Evolutionary conservation across 2,797 vertebrate species (phyloP), one percentile per base, ranked within the genome.

Genomic region (Sebastes wilsoni): DNA sequence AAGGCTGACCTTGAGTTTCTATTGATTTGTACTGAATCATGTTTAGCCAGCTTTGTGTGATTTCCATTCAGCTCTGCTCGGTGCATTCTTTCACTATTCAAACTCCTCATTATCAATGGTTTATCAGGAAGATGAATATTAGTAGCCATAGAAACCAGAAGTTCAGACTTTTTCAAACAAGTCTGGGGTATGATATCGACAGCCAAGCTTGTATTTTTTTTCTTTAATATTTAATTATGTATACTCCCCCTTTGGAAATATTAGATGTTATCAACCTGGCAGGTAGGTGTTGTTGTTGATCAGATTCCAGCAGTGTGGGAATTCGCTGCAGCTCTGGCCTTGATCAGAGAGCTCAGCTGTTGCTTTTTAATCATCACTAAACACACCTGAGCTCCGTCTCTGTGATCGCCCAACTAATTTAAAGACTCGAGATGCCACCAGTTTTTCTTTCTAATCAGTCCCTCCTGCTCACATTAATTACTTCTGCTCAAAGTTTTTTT

Each of bases 351-450:
- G 85, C 81, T 86, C 88, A 90, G 87, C 85, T 89, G 86, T 77
- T 81, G 72, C 70, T 74, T 82, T 80, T 84, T 88, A 85, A 86
- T 88, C 71, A 83, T 42, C 56, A 28, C 59, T 56, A 28, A 79
- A 69, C 75, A 83, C 88, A 92, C 76, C 86, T 83, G 88, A 85
- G 88, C 80, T 86, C 76, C 73, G 32, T 74, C 71, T 82, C 82
- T 32, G 56, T 46, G 32, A 80, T 72, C 8, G 2, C 52, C 69
- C 61, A 80, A 68, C 36, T 66, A 30, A 87, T 87, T 80, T 78
- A 80, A 85, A 85, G 59, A 64, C 79, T 81, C 28, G 25, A 56
- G 74, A 85, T 84, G 56, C 11, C 38, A 52, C 82, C 54, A 23
- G 59, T 82, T 78, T 85, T 78, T 72, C 64, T 77, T 61, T 58